Percentiles rank a stretch among this genome's conserved stretches.
Evolutionary conservation across 2,797 vertebrate species (phyloP).

Genomic region (Takifugu ocellatus): DNA sequence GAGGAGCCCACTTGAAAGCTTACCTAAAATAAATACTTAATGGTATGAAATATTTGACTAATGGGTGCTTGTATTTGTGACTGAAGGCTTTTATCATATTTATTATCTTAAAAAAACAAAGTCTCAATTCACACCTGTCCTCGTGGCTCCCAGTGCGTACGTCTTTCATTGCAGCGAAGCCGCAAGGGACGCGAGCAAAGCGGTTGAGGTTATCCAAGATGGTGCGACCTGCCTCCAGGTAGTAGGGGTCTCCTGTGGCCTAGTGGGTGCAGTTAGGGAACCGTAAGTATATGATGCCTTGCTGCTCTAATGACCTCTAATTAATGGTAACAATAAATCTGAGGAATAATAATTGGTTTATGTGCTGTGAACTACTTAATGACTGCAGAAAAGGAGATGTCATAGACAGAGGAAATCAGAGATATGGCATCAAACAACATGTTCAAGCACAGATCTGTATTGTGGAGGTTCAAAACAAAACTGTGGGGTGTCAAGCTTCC

Average conservation of each 20-base stretch:
- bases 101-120: background rate
- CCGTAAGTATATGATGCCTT: constrained; percentile 1
- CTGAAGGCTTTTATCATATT: background rate
- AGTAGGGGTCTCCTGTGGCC: constrained; percentile 97
- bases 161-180: constrained; percentile 98
- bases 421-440: background rate
- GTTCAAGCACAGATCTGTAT: background rate
- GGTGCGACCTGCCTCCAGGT: constrained; percentile 94
- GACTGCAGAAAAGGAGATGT: constrained; percentile 1
- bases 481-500: constrained; percentile 17
- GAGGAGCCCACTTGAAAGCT: no score
- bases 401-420: background rate
- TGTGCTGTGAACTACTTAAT: constrained; percentile 3
- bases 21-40: no score
- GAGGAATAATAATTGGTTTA: constrained; percentile 9
- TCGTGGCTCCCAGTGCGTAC: constrained; percentile 98
- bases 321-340: background rate
- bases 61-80: no score
- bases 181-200: constrained; percentile 95
- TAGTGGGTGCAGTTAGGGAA: constrained; percentile 38
- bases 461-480: constrained; percentile 11
- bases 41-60: no score
- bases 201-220: constrained; percentile 98
- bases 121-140: constrained; percentile 82
- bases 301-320: constrained; percentile 1